Evolutionary conservation across 2,113 vertebrate species (phyloP).

Genomic region (Cebus imitator): DNA sequence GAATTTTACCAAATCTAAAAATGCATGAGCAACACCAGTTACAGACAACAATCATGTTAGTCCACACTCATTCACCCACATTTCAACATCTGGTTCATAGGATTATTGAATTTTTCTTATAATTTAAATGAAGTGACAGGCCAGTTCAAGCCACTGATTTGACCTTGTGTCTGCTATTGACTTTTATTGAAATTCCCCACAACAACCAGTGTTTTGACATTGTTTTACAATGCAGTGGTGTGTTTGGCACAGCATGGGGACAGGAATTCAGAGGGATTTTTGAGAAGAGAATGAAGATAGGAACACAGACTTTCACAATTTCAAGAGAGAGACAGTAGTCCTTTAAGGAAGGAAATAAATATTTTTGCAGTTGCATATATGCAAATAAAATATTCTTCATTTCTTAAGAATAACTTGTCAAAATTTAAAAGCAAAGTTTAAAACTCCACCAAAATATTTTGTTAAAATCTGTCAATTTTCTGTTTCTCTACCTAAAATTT

Average conservation of each 20-base stretch:
- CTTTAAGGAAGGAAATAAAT: neutral
- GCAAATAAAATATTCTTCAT: neutral
- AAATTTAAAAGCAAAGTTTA: neutral
- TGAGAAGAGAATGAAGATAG: neutral
- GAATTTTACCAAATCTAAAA: neutral
- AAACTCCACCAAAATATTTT: neutral
- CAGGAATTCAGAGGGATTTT: neutral
- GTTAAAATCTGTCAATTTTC: neutral
- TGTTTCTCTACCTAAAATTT: neutral
- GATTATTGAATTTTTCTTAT: neutral
- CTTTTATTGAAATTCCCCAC: neutral
- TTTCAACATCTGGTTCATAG: neutral
- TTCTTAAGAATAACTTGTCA: neutral
- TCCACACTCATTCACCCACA: neutral
- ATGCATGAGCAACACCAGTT: neutral
- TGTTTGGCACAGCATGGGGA: neutral
- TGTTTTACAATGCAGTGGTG: neutral
- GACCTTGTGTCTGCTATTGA: neutral
- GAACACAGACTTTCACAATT: neutral
- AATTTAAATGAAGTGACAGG: conserved; percentile 27
- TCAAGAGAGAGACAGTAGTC: neutral
- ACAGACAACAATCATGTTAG: neutral
- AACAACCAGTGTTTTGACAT: neutral
- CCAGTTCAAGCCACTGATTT: neutral
- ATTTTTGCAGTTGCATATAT: neutral